Evolutionary conservation across 2,888 invertebrate genomes (phyloP), one percentile per base, ranked within the genome.

Genomic region (Nemoura dubitans): DNA sequence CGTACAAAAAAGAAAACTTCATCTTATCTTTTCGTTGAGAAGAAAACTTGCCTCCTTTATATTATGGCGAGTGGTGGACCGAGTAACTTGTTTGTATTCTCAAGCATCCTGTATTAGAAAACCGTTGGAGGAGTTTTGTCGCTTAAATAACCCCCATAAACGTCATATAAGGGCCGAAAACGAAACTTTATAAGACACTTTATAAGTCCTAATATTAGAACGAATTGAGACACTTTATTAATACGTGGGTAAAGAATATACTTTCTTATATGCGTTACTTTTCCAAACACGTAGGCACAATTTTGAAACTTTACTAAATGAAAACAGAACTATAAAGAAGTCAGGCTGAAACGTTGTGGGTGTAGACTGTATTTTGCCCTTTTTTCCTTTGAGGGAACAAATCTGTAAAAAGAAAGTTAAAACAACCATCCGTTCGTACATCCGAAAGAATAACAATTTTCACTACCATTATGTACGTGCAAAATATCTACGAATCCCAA

Each of bases 161-260:
- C 6, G 81, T 81, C 81, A 30, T 78, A 29, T 29, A 29, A 29
- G 81, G 30, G 81, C 30, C 81, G 30, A 81, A 81, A 81, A 81
- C 81, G 28, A 30, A 81, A 81, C 81, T 81, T 80, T 81, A 81
- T 81, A 81, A 30, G 81, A 30, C 29, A 30, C 81, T 81, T 81
- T 81, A 81, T 81, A 81, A 81, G 81, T 28, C 30, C 27, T 81
- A 81, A 81, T 81, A 81, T 81, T 28, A 81, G 30, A 81, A 81
- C 26, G 81, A 81, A 81, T 81, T 81, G 29, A 30, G 29, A 81
- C 81, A 81, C 81, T 81, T 81, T 81, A 81, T 81, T 81, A 81
- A 81, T 81, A 81, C 81, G 26, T n/a, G 59, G 14, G 81, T 10
- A 81, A 21, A 30, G 30, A 81, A 81, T 81, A 28, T 30, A 30